These are phyloP conservation scores for Ibycter americanus DNA, from an alignment of 2,797 vertebrate species.

Conservation along the genomic window DNA sequence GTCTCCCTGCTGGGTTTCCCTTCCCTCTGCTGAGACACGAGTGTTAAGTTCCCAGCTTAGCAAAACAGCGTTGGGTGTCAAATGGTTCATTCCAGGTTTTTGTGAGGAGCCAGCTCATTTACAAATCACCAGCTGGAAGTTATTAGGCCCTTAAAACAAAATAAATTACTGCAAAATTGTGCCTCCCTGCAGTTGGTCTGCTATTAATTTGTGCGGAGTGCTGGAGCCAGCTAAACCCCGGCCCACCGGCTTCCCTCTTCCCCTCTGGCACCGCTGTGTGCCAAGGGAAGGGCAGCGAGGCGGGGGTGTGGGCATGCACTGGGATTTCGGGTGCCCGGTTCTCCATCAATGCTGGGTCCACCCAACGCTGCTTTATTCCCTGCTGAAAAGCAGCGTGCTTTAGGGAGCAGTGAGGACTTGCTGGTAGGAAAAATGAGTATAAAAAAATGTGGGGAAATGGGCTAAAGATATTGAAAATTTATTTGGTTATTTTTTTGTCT, in stretches of 20 bases:
- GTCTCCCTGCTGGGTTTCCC: neutral
- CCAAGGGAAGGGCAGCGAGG: neutral
- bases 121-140: constrained; percentile 45
- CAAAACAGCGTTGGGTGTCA: neutral
- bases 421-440: neutral
- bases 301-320: fast-evolving
- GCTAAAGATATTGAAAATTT: no score
- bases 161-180: neutral
- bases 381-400: neutral
- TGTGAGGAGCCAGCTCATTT: neutral
- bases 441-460: neutral
- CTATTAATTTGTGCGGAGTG: neutral
- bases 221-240: neutral
- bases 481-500: neutral
- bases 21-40: neutral
- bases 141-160: constrained; percentile 29
- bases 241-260: neutral
- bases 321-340: neutral
- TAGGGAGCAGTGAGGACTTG: neutral
- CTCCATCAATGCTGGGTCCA: fast-evolving
- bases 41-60: neutral
- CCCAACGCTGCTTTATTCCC: neutral
- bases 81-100: neutral
- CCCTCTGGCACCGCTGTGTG: neutral
- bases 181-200: neutral